Percentiles rank a stretch among this genome's conserved stretches.
Conservation (phyloP, 2,113 vertebrate species). For the Xyrauchen texanus region DNA sequence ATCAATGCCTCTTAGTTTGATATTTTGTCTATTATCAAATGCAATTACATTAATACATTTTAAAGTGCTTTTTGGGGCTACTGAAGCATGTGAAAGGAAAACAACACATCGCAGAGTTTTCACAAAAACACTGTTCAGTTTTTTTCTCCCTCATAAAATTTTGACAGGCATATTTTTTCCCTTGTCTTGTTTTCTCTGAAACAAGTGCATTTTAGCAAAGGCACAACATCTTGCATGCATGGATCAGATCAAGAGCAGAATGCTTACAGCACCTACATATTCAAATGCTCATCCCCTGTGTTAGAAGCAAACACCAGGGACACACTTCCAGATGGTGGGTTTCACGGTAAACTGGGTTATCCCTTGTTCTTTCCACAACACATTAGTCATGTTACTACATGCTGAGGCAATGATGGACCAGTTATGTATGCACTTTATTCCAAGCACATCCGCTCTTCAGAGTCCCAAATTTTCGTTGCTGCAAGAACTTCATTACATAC, state of each 20-base stretch:
- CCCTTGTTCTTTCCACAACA: slow-evolving; percentile 35
- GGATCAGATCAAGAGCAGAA: slow-evolving; percentile 42
- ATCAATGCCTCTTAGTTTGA: too few relatives aligned
- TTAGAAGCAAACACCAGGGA: slow-evolving; percentile 29
- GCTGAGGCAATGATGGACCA: slow-evolving; percentile 53
- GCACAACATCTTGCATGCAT: background rate
- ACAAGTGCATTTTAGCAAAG: too few relatives aligned
- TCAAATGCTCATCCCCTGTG: slow-evolving; percentile 1
- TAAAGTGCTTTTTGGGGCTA: too few relatives aligned
- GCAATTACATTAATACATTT: too few relatives aligned
- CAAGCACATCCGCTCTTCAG: slow-evolving; percentile 39
- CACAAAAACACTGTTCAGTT: too few relatives aligned
- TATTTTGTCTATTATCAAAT: too few relatives aligned
- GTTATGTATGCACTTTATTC: slow-evolving; percentile 54
- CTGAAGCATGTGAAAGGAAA: too few relatives aligned
- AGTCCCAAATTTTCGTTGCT: slow-evolving; percentile 59
- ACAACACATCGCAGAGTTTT: too few relatives aligned
- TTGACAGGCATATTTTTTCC: too few relatives aligned
- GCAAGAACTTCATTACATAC: slow-evolving; percentile 63
- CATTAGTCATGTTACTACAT: slow-evolving; percentile 55
- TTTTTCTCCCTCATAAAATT: too few relatives aligned
- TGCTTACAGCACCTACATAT: slow-evolving; percentile 35
- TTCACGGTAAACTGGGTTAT: slow-evolving; percentile 49
- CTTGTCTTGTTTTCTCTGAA: too few relatives aligned
- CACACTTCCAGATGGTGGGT: slow-evolving; percentile 45